Evolutionary conservation across 2,797 vertebrate species (phyloP), one percentile per base, ranked within the genome.

Genomic region (Diplodus puntazzo): DNA sequence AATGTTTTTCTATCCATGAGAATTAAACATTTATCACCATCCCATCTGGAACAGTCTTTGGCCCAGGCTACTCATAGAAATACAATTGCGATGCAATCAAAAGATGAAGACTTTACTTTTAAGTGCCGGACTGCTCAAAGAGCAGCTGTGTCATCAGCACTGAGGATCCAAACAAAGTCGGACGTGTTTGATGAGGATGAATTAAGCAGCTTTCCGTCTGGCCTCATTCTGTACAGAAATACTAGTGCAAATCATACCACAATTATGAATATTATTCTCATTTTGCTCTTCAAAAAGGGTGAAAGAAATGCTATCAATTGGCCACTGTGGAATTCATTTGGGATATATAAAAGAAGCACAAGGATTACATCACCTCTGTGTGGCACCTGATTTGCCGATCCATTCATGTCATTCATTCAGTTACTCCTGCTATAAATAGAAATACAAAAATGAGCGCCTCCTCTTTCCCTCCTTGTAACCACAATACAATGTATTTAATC

Each of bases 401-500:
- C 54, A 75, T 69, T 73, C 21, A 25, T 39, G 39, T 59, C 27
- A 70, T 34, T 58, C 73, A 58, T 59, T 71, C 74, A 70, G 34
- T 34, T 34, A 69, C 57, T 69, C 18, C 52, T 63, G 68, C 72
- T 61, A 66, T 68, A 73, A 86, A 76, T 53, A 50, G 27, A 77
- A 75, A 61, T 63, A 20, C 21, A 75, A 11, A 76, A 73, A 60
- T 23, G 8, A 45, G 17, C 6, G 34, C 14, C 21, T 42, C 58
- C 25, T 65, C 17, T 63, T 23, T 70, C 30, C 16, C 2, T 62
- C 46, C 67, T 65, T 75, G 48, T 23, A 69, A 79, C 62, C 4
- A 61, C 17, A 68, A 49, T 61, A 60, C 10, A 13, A 74, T 70
- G 18, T 46, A 3, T 68, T 69, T 73, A 63, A 70, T 77, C 80